Percentiles rank a stretch among this genome's conserved stretches.
phyloP scores from a whole-genome alignment of 2,888 invertebrate species.

The Tortricodes alternella region DNA sequence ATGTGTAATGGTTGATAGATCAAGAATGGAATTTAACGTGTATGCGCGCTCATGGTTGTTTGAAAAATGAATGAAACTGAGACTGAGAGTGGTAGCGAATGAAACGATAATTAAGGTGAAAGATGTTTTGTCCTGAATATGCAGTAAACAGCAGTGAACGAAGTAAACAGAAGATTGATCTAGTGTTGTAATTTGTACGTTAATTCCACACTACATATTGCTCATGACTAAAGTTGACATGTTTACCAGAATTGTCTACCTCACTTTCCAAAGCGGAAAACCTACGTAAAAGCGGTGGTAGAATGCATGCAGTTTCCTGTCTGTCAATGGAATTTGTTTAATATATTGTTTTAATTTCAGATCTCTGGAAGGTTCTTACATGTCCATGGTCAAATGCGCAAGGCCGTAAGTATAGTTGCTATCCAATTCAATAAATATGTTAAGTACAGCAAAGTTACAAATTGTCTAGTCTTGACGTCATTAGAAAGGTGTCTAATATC shows the following conservation, averaged over 20 bases:
- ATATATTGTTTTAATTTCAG: constrained; percentile 50
- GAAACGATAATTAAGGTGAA: neutral
- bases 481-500: no score
- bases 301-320: constrained; percentile 27
- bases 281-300: constrained; percentile 23
- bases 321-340: neutral
- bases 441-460: neutral
- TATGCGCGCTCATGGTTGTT: neutral
- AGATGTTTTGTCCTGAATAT: neutral
- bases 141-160: neutral
- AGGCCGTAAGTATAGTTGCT: constrained; percentile 70
- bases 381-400: constrained; percentile 68
- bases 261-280: constrained; percentile 1
- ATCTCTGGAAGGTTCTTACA: constrained; percentile 67
- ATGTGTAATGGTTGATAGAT: no score
- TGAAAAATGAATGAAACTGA: neutral
- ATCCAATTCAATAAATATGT: neutral
- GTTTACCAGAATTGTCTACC: neutral
- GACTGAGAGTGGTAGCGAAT: neutral
- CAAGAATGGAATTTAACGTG: neutral
- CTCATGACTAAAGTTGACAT: neutral
- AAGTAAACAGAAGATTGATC: neutral
- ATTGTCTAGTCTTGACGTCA: no score
- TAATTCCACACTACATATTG: neutral
- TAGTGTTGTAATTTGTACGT: neutral